Conservation (phyloP, 2,113 vertebrate genomes). For the Tupaia chinensis region DNA sequence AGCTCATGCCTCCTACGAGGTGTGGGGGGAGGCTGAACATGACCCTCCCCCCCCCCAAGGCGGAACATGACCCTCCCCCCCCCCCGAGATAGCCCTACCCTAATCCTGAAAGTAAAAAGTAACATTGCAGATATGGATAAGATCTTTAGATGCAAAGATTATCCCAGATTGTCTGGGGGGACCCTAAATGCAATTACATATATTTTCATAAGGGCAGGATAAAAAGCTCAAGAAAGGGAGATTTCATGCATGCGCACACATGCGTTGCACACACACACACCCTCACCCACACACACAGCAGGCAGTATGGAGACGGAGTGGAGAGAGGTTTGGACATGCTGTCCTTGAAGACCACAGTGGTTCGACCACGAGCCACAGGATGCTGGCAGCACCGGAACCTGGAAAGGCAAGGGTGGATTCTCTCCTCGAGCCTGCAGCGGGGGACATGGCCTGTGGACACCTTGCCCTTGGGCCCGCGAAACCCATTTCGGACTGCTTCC, state of each 20-base stretch:
- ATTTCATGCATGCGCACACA: neutral
- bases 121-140: too few species aligned
- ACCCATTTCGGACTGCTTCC: neutral
- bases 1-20: fast-evolving
- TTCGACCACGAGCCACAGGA: too few species aligned
- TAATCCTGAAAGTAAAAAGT: neutral
- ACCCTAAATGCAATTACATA: fast-evolving
- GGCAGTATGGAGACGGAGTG: fast-evolving
- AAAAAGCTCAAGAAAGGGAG: too few species aligned
- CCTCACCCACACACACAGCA: neutral
- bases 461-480: fast-evolving
- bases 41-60: too few species aligned
- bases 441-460: fast-evolving
- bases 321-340: neutral
- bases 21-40: neutral
- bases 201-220: neutral
- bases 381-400: fast-evolving
- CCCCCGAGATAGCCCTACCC: neutral
- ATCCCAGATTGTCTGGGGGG: fast-evolving
- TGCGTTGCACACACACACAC: too few species aligned
- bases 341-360: fast-evolving
- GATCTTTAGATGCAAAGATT: neutral
- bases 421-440: neutral
- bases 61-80: neutral
- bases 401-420: fast-evolving